Evolutionary conservation across 2,113 vertebrate species (phyloP).

Genomic region (Bungarus multicinctus): DNA sequence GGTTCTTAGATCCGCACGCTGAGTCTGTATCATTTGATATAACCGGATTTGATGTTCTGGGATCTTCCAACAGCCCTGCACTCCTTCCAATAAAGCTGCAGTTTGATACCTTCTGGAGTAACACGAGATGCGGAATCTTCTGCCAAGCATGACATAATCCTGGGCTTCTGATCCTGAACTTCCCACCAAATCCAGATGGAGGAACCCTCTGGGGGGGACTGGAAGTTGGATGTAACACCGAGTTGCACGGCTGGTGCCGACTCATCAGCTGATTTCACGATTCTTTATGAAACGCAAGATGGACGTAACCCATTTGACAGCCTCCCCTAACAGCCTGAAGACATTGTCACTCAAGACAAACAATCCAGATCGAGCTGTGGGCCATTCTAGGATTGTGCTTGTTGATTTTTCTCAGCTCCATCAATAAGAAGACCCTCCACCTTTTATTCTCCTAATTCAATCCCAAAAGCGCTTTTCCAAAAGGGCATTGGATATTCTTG

Average conservation of each 20-base stretch:
- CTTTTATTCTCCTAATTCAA: no score
- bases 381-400: no score
- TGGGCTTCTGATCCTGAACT: not conserved
- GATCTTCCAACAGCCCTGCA: not conserved
- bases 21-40: slow-evolving; percentile 39
- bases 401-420: no score
- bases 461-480: no score
- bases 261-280: not conserved
- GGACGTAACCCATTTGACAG: not conserved
- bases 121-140: not conserved
- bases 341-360: no score
- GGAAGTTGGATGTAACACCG: fast-evolving
- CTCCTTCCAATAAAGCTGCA: slow-evolving; percentile 36
- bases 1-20: slow-evolving; percentile 39
- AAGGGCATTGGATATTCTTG: no score
- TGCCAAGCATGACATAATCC: not conserved
- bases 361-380: no score
- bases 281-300: not conserved
- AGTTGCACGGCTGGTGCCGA: not conserved
- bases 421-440: no score
- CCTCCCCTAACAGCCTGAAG: no score
- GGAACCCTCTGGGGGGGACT: not conserved
- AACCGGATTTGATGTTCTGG: slow-evolving; percentile 40
- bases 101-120: slow-evolving; percentile 35
- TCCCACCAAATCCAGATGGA: fast-evolving